phyloP scores from a whole-genome alignment of 2,888 invertebrate species.

The Lamproptera curius region DNA sequence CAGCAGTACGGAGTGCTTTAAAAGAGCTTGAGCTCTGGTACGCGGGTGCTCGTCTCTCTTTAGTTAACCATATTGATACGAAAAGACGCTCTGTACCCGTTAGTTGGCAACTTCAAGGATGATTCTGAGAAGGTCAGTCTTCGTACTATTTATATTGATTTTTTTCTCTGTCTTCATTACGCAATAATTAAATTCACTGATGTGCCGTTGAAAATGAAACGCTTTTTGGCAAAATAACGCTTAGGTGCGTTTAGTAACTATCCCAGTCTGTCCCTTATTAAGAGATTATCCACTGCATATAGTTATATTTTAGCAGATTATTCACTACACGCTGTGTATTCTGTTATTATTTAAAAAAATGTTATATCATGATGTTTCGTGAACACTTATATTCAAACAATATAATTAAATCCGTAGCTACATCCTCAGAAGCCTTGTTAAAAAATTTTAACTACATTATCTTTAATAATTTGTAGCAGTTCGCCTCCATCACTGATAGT shows the following conservation, averaged over 20 bases:
- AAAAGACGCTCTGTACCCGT: conserved; percentile 81
- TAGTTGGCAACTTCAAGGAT: conserved; percentile 95
- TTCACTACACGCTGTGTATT: no score
- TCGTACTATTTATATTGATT: neutral
- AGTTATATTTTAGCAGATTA: no score
- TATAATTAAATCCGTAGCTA: no score
- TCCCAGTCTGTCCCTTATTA: no score
- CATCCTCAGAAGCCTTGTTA: no score
- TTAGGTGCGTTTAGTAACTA: no score
- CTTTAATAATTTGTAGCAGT: no score
- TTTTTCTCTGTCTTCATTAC: neutral
- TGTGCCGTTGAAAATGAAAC: neutral
- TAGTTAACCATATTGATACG: conserved; percentile 86
- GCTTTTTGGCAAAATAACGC: neutral
- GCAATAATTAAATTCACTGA: neutral
- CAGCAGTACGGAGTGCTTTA: conserved; percentile 94
- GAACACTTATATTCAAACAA: no score
- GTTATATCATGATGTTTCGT: neutral
- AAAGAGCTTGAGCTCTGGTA: conserved; percentile 98
- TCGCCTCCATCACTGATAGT: no score
- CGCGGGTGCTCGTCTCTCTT: conserved; percentile 86
- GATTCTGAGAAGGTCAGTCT: conserved; percentile 89
- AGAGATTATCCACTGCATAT: no score
- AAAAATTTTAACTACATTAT: no score
- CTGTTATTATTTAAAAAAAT: conserved; percentile 5